Evolutionary conservation across 2,797 vertebrate genomes (phyloP).

Genomic region (Manis pentadactyla): DNA sequence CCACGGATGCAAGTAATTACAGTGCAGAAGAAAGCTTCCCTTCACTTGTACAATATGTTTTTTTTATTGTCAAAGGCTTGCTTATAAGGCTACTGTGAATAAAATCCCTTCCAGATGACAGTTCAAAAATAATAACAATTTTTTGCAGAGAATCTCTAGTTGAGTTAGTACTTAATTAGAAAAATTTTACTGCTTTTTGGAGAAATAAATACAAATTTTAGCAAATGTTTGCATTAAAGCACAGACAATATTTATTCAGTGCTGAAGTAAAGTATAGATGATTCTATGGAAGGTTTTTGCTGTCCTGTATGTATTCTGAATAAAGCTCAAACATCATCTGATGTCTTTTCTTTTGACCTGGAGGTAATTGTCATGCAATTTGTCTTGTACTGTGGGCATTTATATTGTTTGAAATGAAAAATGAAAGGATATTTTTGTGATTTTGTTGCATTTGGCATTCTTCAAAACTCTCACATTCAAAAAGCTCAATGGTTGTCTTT

Average conservation of each 20-base stretch:
- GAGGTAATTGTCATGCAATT: neutral
- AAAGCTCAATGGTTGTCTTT: neutral
- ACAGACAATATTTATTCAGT: neutral
- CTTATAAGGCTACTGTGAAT: neutral
- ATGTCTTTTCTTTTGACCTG: neutral
- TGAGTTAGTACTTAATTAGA: neutral
- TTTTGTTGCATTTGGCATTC: slow-evolving; percentile 1
- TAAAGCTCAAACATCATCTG: neutral
- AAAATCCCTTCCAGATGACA: neutral
- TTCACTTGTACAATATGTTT: neutral
- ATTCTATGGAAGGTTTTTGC: neutral
- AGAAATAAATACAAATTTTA: neutral
- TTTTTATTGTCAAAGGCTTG: neutral
- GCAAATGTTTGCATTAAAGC: neutral
- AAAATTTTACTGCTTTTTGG: slow-evolving; percentile 1
- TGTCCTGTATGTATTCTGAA: neutral
- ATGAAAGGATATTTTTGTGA: neutral
- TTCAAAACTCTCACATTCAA: neutral
- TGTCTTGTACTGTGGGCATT: neutral
- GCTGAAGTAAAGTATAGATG: neutral
- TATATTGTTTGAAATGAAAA: neutral
- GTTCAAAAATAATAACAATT: neutral
- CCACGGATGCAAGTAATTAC: neutral
- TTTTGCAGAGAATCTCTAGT: neutral
- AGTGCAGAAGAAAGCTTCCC: neutral